A percentile compares a stretch with the other conserved stretches of the same genome.
Conservation (phyloP, 2,888 invertebrate species). For the Microdon myrmicae region DNA sequence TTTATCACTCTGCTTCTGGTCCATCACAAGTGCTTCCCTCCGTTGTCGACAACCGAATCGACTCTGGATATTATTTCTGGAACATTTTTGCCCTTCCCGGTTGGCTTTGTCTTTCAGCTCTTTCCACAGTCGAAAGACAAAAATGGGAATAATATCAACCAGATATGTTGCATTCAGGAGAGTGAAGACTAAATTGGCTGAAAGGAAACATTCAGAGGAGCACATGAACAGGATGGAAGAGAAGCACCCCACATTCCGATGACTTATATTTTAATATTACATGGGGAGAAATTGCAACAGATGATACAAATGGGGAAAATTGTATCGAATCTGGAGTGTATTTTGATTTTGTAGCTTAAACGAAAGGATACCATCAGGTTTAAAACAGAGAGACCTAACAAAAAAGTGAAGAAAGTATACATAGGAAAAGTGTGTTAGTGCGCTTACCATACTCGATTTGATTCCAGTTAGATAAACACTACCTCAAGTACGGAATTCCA, state of each 20-base stretch:
- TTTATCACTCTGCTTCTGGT: too few species aligned
- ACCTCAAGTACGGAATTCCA: too few species aligned
- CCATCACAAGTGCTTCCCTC: too few species aligned
- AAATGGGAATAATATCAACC: too few species aligned
- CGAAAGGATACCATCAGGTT: conserved; percentile 3
- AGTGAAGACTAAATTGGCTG: too few species aligned
- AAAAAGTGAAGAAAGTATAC: background rate
- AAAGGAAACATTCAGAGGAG: conserved; percentile 3
- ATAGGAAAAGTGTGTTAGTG: background rate
- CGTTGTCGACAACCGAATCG: conserved; percentile 48
- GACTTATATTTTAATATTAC: conserved; percentile 50
- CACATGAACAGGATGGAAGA: conserved; percentile 16
- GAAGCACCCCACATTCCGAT: conserved; percentile 12
- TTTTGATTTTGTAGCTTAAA: conserved; percentile 39
- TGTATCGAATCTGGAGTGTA: conserved; percentile 40
- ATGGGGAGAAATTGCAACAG: conserved; percentile 50
- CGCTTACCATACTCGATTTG: background rate
- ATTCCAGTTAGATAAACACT: too few species aligned
- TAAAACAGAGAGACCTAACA: conserved; percentile 3
- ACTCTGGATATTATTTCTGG: conserved; percentile 45
- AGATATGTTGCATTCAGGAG: too few species aligned
- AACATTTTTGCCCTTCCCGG: conserved; percentile 19
- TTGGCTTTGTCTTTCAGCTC: conserved; percentile 4
- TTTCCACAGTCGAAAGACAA: too few species aligned
- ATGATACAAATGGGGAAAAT: conserved; percentile 52